Base-by-base conservation (phyloP, 2,888 invertebrate genomes). In the Ophion slaviceki region DNA sequence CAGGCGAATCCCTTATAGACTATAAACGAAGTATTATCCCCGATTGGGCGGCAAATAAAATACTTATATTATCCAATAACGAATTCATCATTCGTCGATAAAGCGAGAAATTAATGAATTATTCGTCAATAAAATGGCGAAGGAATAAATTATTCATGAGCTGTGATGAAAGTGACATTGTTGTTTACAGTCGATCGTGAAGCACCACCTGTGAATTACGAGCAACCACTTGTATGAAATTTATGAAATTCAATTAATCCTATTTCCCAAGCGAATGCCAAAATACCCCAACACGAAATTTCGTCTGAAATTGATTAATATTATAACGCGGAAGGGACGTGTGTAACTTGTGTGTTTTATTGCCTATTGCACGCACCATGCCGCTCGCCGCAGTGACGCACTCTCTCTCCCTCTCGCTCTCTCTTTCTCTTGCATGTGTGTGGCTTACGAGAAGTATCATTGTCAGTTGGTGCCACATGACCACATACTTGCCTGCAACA, bases 221-320 rank as follows among this genome's bases (percentile, higher is more conserved):
- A 71, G 57, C 57, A n/a, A 40, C 40, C 36, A 6, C 24, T 32
- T 57, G 57, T 71, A 32, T 32, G 17, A 53, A 59, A 8, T 10
- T 7, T 57, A 28, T 10, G 36, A 28, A 36, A 61, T 61, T 11
- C 11, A 66, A 36, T 62, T 53, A 24, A 70, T 59, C 62, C 59
- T 17, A 59, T 72, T 40, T 47, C 14, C 45, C 45, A 45, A 10
- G 10, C 8, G 45, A 8, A 45, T 45, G 8, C 8, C 10, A 47
- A 47, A 47, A 47, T 61, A 57, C 57, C 75, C 70, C 61, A 47
- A 61, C 53, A 71, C 72, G 17, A 75, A 66, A 61, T 57, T 80
- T 79, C 20, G 62, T 70, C 45, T 24, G 3, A 67, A 71, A 84
- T 77, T 77, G n/a, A 80, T 74, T 68, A 77, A 80, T 68, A 80